Base-by-base conservation (phyloP, 2,113 vertebrate genomes). In the Apistogramma diplotaenia region DNA sequence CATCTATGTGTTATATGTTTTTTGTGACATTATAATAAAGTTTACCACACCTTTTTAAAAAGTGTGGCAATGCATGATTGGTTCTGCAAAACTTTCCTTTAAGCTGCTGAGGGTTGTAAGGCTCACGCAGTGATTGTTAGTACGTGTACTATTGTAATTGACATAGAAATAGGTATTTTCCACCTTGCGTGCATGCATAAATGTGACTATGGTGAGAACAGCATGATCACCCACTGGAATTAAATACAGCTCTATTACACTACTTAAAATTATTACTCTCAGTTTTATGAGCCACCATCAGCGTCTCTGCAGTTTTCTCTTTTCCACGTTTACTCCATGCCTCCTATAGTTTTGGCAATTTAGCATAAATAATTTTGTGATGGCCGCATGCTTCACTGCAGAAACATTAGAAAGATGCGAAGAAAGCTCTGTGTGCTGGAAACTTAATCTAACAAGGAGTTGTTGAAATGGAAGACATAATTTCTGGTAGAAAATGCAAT, bases 281-380 rank as follows among this genome's bases (percentile, higher is more conserved):
- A 43, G 37, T 89, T 93, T 94, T 93, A 92, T 55, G 87, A 89
- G 88, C 79, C 67, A 58, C 54, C 46, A 19, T 71, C 79, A 90
- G 58, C 51, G 23, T 37, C 76, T 81, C 75, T 29, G 29, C 60
- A 49, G 75, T 82, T 91, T 84, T 84, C 74, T 82, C 67, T 7
- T 8, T 67, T 71, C 51, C 49, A 59, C 40, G 88, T 85, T 83
- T 73, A 78, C 65, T 70, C 76, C 70, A 33, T 72, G 55, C 84
- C 78, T 86, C 84, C 81, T 83, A 78, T 51, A 80, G 79, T 73
- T 84, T 58, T 84, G 29, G 82, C 81, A 91, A 89, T 90, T 90
- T 73, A 78, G 59, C 77, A 73, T 83, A 82, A 84, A 87, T 90
- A 74, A 91, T 89, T 88, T 83, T 57, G 62, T 80, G 84, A 89